These are phyloP conservation scores for Parochlus steinenii DNA, from an alignment of 2,888 invertebrate genomes.

Conservation along the genomic window DNA sequence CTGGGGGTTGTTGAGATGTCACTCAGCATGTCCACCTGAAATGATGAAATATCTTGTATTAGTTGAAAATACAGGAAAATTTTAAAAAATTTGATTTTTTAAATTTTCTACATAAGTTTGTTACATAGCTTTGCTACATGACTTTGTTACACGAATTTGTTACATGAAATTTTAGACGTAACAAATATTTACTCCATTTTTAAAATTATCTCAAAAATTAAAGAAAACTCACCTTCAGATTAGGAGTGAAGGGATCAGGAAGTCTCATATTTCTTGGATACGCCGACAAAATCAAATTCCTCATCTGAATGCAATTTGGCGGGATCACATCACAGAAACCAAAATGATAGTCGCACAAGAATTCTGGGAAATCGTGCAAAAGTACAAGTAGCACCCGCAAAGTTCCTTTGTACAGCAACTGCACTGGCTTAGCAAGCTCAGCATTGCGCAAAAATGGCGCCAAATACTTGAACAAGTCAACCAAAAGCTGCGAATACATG, in stretches of 20 bases:
- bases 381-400: conserved; percentile 85
- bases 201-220: conserved; percentile 1
- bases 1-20: conserved; percentile 81
- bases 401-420: conserved; percentile 89
- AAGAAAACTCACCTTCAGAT: conserved; percentile 46
- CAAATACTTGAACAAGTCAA: conserved; percentile 91
- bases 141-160: no score
- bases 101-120: no score
- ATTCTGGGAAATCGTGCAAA: conserved; percentile 97
- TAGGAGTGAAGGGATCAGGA: conserved; percentile 97
- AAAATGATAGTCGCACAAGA: conserved; percentile 97
- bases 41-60: no score
- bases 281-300: conserved; percentile 93
- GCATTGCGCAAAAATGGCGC: conserved; percentile 95
- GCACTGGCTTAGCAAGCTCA: conserved; percentile 85
- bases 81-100: no score
- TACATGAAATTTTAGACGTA: neutral
- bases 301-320: conserved; percentile 97
- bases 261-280: conserved; percentile 96
- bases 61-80: no score
- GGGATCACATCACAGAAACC: conserved; percentile 99
- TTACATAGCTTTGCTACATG: no score
- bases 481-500: conserved; percentile 89
- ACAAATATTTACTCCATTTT: neutral
- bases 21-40: conserved; percentile 56